These are phyloP conservation scores for Poecile montanus DNA, from an alignment of 2,797 vertebrate genomes.

Conservation along the genomic window DNA sequence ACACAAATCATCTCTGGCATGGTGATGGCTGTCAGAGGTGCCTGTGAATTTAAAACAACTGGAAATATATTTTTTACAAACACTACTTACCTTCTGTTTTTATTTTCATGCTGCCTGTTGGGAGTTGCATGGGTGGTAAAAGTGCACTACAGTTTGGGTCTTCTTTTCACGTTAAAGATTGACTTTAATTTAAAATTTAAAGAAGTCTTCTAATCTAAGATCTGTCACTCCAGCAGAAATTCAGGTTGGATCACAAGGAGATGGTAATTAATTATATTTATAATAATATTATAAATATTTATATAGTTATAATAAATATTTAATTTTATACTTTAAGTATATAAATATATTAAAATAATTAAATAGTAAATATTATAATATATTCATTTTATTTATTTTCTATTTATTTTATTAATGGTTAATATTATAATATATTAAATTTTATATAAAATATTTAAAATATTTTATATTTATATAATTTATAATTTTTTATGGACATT, in stretches of 20 bases:
- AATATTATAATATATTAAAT: too few species aligned
- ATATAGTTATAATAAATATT: too few species aligned
- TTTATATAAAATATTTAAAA: too few species aligned
- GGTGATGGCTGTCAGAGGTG: neutral
- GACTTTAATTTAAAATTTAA: neutral
- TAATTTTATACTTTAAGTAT: too few species aligned
- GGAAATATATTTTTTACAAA: conserved; percentile 67
- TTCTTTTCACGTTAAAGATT: neutral
- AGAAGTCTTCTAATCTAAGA: neutral
- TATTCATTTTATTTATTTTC: too few species aligned
- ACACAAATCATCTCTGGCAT: neutral
- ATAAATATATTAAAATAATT: too few species aligned
- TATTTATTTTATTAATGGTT: too few species aligned
- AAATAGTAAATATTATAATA: too few species aligned
- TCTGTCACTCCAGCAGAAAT: neutral
- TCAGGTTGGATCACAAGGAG: neutral
- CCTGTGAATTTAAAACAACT: neutral
- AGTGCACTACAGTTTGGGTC: neutral
- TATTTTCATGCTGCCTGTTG: neutral
- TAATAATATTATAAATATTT: neutral
- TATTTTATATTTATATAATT: neutral
- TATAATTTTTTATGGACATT: neutral
- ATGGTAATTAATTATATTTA: neutral
- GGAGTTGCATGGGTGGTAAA: neutral
- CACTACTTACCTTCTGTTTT: neutral